Conservation (phyloP, 2,797 vertebrate genomes). For the Babyrousa celebensis region DNA sequence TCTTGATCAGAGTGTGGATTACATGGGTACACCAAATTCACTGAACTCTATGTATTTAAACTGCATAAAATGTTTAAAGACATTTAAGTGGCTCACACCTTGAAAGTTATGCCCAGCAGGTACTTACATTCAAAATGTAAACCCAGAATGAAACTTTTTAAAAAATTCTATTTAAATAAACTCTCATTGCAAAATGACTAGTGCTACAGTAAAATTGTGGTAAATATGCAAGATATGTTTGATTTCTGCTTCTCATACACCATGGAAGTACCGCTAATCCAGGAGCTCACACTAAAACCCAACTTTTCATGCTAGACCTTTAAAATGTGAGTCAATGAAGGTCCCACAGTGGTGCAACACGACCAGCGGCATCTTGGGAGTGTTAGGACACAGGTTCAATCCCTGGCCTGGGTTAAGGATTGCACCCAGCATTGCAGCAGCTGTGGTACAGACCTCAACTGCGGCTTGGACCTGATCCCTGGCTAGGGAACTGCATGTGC, state of each 20-base stretch:
- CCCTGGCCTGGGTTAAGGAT: too few relatives aligned
- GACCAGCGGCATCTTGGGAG: too few relatives aligned
- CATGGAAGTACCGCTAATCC: neutral
- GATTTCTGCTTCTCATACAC: neutral
- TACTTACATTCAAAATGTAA: slow-evolving; percentile 43
- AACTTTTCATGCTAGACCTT: slow-evolving; percentile 6
- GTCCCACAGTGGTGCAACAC: too few relatives aligned
- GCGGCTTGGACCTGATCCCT: too few relatives aligned
- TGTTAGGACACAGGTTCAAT: too few relatives aligned
- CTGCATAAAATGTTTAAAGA: neutral
- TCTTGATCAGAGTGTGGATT: neutral
- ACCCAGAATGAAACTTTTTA: neutral
- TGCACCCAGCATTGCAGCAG: too few relatives aligned
- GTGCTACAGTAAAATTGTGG: neutral
- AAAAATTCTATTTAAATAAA: slow-evolving; percentile 48
- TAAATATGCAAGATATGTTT: slow-evolving; percentile 40
- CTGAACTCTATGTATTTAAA: neutral
- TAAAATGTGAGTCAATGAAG: neutral
- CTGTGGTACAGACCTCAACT: too few relatives aligned
- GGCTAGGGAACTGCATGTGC: too few relatives aligned
- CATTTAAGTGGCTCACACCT: neutral
- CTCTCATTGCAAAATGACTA: slow-evolving; percentile 20
- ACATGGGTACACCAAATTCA: neutral
- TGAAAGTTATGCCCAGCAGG: neutral
- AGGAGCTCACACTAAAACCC: neutral